A percentile compares a stretch with the other conserved stretches of the same genome.
Conservation (phyloP, 2,888 invertebrate genomes). For the Pachymerium ferrugineum region DNA sequence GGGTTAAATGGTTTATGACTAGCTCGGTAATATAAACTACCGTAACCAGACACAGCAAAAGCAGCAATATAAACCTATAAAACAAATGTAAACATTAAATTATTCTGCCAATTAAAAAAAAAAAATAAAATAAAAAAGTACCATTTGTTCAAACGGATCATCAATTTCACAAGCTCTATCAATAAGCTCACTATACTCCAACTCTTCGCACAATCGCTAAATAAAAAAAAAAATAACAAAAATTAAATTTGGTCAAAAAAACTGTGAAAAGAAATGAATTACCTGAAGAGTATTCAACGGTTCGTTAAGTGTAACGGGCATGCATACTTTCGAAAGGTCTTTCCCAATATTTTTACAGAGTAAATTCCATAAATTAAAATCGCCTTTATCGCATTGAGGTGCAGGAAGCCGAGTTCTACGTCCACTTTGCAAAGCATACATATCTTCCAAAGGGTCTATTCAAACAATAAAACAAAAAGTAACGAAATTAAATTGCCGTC, state of each 20-base stretch:
- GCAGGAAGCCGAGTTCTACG: slow-evolving; percentile 65
- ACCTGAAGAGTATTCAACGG: slow-evolving; percentile 74
- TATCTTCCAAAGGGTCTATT: background rate
- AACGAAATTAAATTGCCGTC: background rate
- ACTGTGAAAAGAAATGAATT: background rate
- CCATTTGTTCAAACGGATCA: slow-evolving; percentile 66
- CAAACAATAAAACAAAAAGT: background rate
- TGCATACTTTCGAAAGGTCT: slow-evolving; percentile 75
- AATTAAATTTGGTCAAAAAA: slow-evolving; percentile 48
- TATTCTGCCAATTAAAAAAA: background rate
- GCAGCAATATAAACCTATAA: slow-evolving; percentile 61
- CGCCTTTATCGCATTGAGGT: slow-evolving; percentile 66
- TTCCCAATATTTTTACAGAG: slow-evolving; percentile 77
- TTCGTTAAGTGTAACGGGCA: slow-evolving; percentile 80
- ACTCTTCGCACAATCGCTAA: slow-evolving; percentile 71
- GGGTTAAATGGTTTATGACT: slow-evolving; percentile 83
- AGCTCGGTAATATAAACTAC: slow-evolving; percentile 64
- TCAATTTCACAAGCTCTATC: slow-evolving; percentile 65
- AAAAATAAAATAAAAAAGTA: slow-evolving; percentile 45
- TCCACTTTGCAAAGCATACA: slow-evolving; percentile 47
- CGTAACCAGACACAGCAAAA: slow-evolving; percentile 75
- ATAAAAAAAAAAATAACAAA: slow-evolving; percentile 36
- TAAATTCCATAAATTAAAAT: slow-evolving; percentile 72
- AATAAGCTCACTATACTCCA: slow-evolving; percentile 73
- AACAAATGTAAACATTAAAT: background rate